Evolutionary conservation across 2,888 invertebrate genomes (phyloP), one percentile per base, ranked within the genome.

Genomic region (Pollenia labialis): DNA sequence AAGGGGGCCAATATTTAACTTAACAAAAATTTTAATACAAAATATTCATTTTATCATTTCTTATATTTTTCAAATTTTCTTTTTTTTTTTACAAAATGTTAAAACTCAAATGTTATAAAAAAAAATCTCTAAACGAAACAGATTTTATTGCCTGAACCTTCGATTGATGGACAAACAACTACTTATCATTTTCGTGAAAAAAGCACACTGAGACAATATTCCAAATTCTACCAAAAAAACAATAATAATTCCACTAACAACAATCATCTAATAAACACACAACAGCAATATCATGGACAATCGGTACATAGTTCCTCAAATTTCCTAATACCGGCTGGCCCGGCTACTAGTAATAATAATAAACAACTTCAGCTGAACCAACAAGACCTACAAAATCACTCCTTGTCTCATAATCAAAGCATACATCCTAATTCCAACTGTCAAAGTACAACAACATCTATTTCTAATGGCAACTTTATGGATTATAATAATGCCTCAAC

Each of bases 151-250:
- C 89, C 89, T 69, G 91, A 91, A 85, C 87, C 89, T 79, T 88
- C 90, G 82, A 87, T 88, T 80, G 88, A 89, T 69, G 91, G 90
- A 88, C 89, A 89, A 79, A 88, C 89, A 84, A 89, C 91, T 75
- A 90, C 89, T 81, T 90, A 91, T 88, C 90, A 90, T 85, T 89
- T 91, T 23, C 90, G 89, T 88, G 88, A 90, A 81, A 89, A 91
- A 89, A 90, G 89, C 77, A 48, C 79, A 66, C 14, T 79, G 40
- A 81, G 83, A 81, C 87, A 87, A 87, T 87, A 87, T 85, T 81
- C 87, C 60, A 88, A 86, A 81, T 85, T 86, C 50, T 84, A 79
- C 52, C 85, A 83, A 74, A 68, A 32, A 69, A 82, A 69, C n/a
- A 56, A 72, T 48, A 71, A 75, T 50, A 82, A 80, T 62, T 71